Evolutionary conservation across 2,113 vertebrate genomes (phyloP).

Genomic region (Ameiurus melas): DNA sequence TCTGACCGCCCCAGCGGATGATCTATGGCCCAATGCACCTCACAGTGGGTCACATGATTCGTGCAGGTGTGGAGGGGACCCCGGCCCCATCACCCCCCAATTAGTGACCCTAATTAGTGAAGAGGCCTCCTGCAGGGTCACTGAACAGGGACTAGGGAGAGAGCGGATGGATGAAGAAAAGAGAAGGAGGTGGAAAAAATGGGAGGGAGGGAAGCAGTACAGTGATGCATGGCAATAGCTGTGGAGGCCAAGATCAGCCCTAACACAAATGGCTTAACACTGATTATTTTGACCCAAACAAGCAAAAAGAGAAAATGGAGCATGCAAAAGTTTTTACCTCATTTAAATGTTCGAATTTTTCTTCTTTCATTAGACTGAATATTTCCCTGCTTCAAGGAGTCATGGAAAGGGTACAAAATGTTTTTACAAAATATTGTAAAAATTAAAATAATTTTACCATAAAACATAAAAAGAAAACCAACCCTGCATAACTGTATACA

Average conservation of each 20-base stretch:
- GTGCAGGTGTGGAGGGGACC: slow-evolving; percentile 79
- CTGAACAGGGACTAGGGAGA: slow-evolving; percentile 67
- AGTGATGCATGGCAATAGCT: slow-evolving; percentile 21
- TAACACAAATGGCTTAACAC: slow-evolving; percentile 12
- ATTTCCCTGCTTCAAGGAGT: not conserved
- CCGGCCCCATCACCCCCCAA: slow-evolving; percentile 70
- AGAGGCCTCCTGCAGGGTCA: slow-evolving; percentile 71
- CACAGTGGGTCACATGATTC: slow-evolving; percentile 75
- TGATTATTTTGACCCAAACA: slow-evolving; percentile 22
- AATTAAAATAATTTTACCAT: not conserved
- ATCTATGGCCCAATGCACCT: slow-evolving; percentile 74
- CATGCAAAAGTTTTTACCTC: not conserved
- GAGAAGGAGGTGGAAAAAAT: slow-evolving; percentile 13
- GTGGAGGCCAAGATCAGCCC: slow-evolving; percentile 38
- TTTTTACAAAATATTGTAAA: not conserved
- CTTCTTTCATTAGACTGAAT: not conserved
- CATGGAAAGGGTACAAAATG: not conserved
- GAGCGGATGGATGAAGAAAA: slow-evolving; percentile 43
- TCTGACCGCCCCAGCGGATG: slow-evolving; percentile 17
- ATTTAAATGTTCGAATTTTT: not conserved
- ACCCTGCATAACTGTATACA: not conserved
- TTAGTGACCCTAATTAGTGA: slow-evolving; percentile 79
- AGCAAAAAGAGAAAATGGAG: slow-evolving; percentile 15
- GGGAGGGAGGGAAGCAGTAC: slow-evolving; percentile 50
- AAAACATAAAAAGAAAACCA: not conserved